Evolutionary conservation across 1,140 invertebrate genomes (phyloP), one percentile per base, ranked within the genome.

Genomic region (Gryon sp.): DNA sequence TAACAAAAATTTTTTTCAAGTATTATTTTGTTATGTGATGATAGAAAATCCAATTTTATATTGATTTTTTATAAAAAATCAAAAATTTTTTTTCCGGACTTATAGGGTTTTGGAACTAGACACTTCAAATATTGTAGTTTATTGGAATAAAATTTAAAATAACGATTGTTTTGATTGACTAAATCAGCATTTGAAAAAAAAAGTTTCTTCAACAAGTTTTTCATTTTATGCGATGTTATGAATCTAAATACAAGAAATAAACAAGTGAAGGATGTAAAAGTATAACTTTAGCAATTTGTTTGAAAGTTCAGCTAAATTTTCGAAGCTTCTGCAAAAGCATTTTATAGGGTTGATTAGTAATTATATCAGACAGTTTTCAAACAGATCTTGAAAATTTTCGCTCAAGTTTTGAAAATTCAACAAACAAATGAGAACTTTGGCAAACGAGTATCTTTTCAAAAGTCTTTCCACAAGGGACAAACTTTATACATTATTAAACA

Each of bases 401-500:
- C 4, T 11, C 14, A 52, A 52, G 16, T 52, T 52, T 2, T 7
- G 11, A 16, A 36, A 14, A 20, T n/a, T 34, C 11, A 24, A 11
- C 9, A 22, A 40, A 11, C 36, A 40, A 9, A 19, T n/a, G 3
- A 7, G 16, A 20, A n/a, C 19, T 41, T 8, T 7, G n/a, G 15
- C 8, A 4, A 11, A 41, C 11, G 8, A 20, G 30, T 7, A 11
- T 15, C 32, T 18, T 28, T 19, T 19, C 9, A 32, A 43, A 32
- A 19, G 0, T 30, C 8, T 18, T 48, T 53, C 14, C 38, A 34
- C 19, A 18, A 19, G 28, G 28, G 14, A 45, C 32, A 4, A 22
- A 43, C 28, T 62, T 50, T 40, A 20, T 52, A 43, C 46, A 32
- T 65, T 53, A 53, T 55, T 46, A 66, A 66, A 20, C 22, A 15